Base-by-base conservation (phyloP, 2,113 vertebrate species). In the Salvator merianae region DNA sequence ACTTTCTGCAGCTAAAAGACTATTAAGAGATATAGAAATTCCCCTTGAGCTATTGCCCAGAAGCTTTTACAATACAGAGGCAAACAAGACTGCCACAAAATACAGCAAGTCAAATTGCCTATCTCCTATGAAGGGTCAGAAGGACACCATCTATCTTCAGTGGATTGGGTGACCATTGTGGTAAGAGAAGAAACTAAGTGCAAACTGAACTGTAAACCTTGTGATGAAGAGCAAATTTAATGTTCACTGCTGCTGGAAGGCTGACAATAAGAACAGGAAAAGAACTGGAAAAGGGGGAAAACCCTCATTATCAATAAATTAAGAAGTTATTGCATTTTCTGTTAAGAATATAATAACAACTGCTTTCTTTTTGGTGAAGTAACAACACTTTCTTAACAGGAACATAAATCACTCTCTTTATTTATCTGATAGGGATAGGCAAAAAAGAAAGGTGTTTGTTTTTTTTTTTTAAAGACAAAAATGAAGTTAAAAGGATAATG, bases 61-160 rank as follows among this genome's bases (percentile, higher is more conserved):
- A 26, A 79, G 36, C 13, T 50, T 83, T 68, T 43, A 66, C 74
- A 72, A 75, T 66, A 75, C 40, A 28, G 59, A 75, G 82, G 24
- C 20, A 36, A 50, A 83, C 7, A 38, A 81, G 4, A 62, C 66
- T 76, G 66, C 59, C 24, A 66, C 40, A n/a, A 34, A 76, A 30
- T 50, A 59, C 72, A 36, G 59, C 40, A 75, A 76, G 68, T 73
- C 81, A 74, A 32, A 47, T 62, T 34, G 38, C 76, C 74, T 77
- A 76, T 69, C 63, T 76, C 72, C 62, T 68, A 26, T 28, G 63
- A 68, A 53, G 59, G 72, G 82, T 76, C 72, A 75, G 36, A 83
- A 36, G 40, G 72, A 50, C 59, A 50, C 40, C 34, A 83, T 83
- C 32, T 20, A 12, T 76, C 73, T 68, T 68, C 62, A 55, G 12